Evolutionary conservation across 2,797 vertebrate species (phyloP).

Genomic region (Hypotaenidia philippensis): DNA sequence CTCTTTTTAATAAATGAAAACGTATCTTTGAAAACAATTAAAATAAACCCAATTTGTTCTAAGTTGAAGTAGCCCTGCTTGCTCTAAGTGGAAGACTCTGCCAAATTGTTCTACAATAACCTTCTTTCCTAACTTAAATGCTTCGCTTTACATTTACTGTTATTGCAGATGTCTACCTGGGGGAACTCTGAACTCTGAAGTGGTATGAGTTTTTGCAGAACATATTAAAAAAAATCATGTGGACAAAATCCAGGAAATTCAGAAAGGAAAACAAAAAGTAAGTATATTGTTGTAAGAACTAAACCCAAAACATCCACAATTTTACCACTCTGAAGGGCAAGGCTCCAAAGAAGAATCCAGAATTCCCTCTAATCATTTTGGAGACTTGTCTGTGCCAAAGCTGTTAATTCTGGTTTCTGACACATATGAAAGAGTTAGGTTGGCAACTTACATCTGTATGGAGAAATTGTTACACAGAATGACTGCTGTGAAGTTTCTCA

Average conservation of each 20-base stretch:
- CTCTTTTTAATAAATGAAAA: neutral
- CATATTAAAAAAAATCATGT: neutral
- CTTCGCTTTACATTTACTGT: neutral
- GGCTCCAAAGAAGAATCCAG: neutral
- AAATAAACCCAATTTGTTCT: neutral
- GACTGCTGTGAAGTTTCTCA: conserved; percentile 73
- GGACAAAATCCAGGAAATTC: neutral
- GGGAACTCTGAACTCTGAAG: neutral
- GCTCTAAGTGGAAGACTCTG: neutral
- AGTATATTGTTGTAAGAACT: neutral
- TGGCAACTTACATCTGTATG: neutral
- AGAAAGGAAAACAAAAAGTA: neutral
- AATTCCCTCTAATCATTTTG: neutral
- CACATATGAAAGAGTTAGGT: neutral
- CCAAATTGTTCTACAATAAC: neutral
- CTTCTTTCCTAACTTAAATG: neutral
- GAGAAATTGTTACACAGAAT: neutral
- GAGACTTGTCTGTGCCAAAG: neutral
- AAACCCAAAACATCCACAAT: neutral
- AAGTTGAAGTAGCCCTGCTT: neutral
- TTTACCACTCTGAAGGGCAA: neutral
- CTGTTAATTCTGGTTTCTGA: conserved; percentile 36
- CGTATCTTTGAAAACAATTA: neutral
- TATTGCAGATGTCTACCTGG: neutral
- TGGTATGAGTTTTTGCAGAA: conserved; percentile 3